These are phyloP conservation scores for Sapayoa aenigma DNA, from an alignment of 2,113 vertebrate species.

Conservation along the genomic window DNA sequence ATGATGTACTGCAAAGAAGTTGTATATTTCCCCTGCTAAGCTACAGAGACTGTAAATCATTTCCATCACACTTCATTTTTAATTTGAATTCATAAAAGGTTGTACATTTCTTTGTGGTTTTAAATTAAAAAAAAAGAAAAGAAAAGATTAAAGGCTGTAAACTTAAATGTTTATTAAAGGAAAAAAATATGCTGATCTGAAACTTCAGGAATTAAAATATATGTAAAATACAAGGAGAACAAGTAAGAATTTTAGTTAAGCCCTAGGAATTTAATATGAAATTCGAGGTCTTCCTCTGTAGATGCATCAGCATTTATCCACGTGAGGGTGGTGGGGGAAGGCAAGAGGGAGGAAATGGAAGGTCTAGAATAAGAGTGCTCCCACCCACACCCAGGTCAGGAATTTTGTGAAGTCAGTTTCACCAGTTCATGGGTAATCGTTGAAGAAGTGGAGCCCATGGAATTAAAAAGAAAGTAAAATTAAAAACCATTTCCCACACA, in stretches of 20 bases:
- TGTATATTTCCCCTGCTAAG: conserved; percentile 45
- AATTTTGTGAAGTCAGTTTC: not conserved
- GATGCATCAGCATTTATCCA: not conserved
- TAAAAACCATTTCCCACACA: not conserved
- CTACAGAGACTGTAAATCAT: conserved; percentile 40
- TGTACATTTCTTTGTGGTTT: conserved; percentile 41
- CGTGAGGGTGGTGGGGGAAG: not conserved
- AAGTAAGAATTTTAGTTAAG: not conserved
- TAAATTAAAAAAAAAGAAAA: conserved; percentile 18
- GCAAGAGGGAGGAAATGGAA: not conserved
- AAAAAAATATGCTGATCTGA: conserved; percentile 19
- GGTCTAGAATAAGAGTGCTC: not conserved
- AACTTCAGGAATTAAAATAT: conserved; percentile 20
- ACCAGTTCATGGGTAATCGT: not conserved
- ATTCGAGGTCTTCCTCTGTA: not conserved
- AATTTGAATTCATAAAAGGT: conserved; percentile 59
- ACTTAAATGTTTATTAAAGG: conserved; percentile 14
- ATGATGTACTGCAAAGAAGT: conserved; percentile 33
- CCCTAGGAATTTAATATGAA: not conserved
- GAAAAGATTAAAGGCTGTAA: conserved; percentile 31
- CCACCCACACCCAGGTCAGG: not conserved
- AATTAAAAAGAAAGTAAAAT: not conserved
- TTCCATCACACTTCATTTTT: conserved; percentile 43
- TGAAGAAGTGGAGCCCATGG: not conserved
- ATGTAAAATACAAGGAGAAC: not conserved